Percentiles rank a stretch among this genome's conserved stretches.
phyloP scores from a whole-genome alignment of 2,888 invertebrate genomes.

The Pogonocherus hispidulus region DNA sequence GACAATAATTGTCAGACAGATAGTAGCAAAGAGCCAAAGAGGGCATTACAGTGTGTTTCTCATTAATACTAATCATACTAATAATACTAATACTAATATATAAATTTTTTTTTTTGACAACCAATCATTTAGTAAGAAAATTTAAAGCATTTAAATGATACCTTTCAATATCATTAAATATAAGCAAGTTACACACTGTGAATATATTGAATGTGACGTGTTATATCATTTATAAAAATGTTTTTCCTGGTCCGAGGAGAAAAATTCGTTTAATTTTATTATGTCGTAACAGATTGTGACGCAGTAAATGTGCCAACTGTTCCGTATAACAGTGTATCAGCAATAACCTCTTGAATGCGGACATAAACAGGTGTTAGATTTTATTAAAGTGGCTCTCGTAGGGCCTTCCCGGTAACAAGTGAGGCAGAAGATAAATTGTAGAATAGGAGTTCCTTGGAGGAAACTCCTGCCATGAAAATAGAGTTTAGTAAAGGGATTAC shows the following conservation, averaged over 20 bases:
- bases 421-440: conserved; percentile 2
- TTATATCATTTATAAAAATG: too few relatives aligned
- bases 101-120: too few relatives aligned
- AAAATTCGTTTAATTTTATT: conserved; percentile 23
- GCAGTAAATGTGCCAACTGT: conserved; percentile 20
- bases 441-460: conserved; percentile 9
- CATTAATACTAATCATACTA: too few relatives aligned
- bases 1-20: too few relatives aligned
- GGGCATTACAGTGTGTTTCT: too few relatives aligned
- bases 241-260: neutral
- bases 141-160: too few relatives aligned
- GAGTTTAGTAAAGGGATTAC: neutral
- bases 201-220: too few relatives aligned
- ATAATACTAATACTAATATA: too few relatives aligned
- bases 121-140: too few relatives aligned
- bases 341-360: conserved; percentile 15
- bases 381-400: conserved; percentile 18
- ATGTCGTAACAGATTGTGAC: conserved; percentile 24
- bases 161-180: too few relatives aligned
- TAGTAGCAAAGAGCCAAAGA: too few relatives aligned
- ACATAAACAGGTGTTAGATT: conserved; percentile 28
- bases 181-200: too few relatives aligned
- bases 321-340: conserved; percentile 13
- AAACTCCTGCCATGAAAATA: neutral
- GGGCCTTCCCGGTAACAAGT: conserved; percentile 6